phyloP scores from a whole-genome alignment of 2,888 invertebrate genomes.

The Sinodicranocentrus sp. region DNA sequence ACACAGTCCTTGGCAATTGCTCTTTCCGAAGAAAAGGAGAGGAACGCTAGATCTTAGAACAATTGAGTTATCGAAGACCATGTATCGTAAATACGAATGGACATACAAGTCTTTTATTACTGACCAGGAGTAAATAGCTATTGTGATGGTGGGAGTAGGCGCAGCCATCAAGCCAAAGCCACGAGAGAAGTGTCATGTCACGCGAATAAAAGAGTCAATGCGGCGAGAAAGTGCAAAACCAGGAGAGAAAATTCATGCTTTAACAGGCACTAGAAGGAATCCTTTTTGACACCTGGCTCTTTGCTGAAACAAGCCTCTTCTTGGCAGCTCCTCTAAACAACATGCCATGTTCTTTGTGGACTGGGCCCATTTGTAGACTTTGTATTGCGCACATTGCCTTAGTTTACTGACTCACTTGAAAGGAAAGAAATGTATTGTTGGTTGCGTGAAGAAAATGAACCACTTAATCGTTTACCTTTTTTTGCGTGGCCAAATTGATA shows the following conservation, averaged over 20 bases:
- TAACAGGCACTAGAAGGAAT: conserved; percentile 73
- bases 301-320: conserved; percentile 45
- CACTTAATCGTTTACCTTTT: conserved; percentile 54
- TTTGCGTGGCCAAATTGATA: conserved; percentile 48
- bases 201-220: conserved; percentile 61
- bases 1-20: conserved; percentile 55
- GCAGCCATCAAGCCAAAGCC: conserved; percentile 10
- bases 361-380: too few relatives aligned
- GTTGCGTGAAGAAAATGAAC: conserved; percentile 58
- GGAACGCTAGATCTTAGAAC: conserved; percentile 40
- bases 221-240: conserved; percentile 74
- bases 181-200: conserved; percentile 61
- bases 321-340: too few relatives aligned
- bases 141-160: conserved; percentile 9
- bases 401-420: conserved; percentile 16
- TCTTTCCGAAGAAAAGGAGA: conserved; percentile 42
- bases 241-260: conserved; percentile 69
- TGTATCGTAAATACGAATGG: conserved; percentile 56
- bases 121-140: conserved; percentile 30
- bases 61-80: conserved; percentile 63
- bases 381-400: too few relatives aligned
- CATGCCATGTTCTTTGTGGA: too few relatives aligned
- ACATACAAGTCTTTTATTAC: conserved; percentile 29
- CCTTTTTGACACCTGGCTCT: conserved; percentile 69
- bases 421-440: conserved; percentile 21